Evolutionary conservation across 2,888 invertebrate species (phyloP), one percentile per base, ranked within the genome.

Genomic region (Lepidocyrtoides sp.): DNA sequence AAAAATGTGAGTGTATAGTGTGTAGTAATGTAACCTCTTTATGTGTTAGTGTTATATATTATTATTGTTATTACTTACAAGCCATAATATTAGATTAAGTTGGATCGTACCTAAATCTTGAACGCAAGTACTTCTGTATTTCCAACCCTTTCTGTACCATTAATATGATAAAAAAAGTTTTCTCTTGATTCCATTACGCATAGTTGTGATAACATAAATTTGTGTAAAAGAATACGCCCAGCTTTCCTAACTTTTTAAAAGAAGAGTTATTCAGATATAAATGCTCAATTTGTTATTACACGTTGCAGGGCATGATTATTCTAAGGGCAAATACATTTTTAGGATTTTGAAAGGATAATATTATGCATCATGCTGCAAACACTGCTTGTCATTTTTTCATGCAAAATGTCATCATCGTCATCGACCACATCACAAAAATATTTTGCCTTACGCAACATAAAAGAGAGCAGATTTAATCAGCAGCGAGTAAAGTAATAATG

Each of bases 11-110:
- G 8, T 29, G 26, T 63, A 20, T 17, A 2, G 41, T 20, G 17
- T 57, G 20, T 12, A 60, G 48, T 82, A 60, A 63, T 82, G n/a
- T 82, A 36, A 84, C 32, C 75, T 51, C 51, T 26, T 63, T 41
- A 41, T n/a, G n/a, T n/a, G n/a, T n/a, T n/a, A n/a, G n/a, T n/a
- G n/a, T n/a, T n/a, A n/a, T n/a, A n/a, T n/a, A n/a, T n/a, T n/a
- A n/a, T n/a, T n/a, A n/a, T n/a, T n/a, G n/a, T 41, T 41, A 41
- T 41, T 41, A 41, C 41, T 41, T n/a, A n/a, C n/a, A n/a, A n/a
- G n/a, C n/a, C n/a, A n/a, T n/a, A n/a, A n/a, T n/a, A 51, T 41
- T 7, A 7, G 41, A 41, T 10, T 48, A 36, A 54, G 17, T 54
- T 17, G 36, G 2, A 54, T 36, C 36, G 36, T 36, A 36, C 36